Evolutionary conservation across 2,113 vertebrate species (phyloP), one percentile per base, ranked within the genome.

Genomic region (Oostethus manadensis): DNA sequence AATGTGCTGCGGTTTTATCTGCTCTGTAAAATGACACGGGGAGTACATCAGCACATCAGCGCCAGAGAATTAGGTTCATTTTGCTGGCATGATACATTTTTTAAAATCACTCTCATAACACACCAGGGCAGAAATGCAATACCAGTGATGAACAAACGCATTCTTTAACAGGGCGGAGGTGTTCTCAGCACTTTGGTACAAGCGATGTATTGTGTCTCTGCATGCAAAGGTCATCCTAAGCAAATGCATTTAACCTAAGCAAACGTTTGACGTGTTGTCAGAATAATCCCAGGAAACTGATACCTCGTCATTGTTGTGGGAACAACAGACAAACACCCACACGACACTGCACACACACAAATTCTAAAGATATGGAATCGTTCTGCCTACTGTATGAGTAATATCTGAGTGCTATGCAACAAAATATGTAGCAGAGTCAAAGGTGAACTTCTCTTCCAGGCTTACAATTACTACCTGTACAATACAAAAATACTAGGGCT

Each of bases 1-100:
- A 22, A 99, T 92, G 70, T 97, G 94, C 65, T 93, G 90, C 3
- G 93, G 89, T 61, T 93, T 94, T 61, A 98, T 91, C 67, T 96
- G 94, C 86, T 95, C 97, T 98, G 91, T 73, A 57, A 72, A n/a
- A 68, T 15, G 1, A 42, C 6, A 66, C 3, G 20, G 48, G 35
- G 53, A 66, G 8, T n/a, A 58, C 42, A 48, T 60, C 48, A 45
- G 16, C 38, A 43, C 0, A 48, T 20, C 23, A 35, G 46, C 59
- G 8, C 22, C 26, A 17, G 3, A 21, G 42, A 4, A 38, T 15
- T 55, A n/a, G 66, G 51, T 33, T 33, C 66, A 65, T 78, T 78
- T 68, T 38, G 33, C 50, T 10, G 8, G 38, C n/a, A 58, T 33
- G 13, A 42, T 42, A 14, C 38, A 14, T 62, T 67, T 23, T 71